These are phyloP conservation scores for Phyllostomus hastatus DNA, from an alignment of 2,113 vertebrate genomes.

Conservation along the genomic window DNA sequence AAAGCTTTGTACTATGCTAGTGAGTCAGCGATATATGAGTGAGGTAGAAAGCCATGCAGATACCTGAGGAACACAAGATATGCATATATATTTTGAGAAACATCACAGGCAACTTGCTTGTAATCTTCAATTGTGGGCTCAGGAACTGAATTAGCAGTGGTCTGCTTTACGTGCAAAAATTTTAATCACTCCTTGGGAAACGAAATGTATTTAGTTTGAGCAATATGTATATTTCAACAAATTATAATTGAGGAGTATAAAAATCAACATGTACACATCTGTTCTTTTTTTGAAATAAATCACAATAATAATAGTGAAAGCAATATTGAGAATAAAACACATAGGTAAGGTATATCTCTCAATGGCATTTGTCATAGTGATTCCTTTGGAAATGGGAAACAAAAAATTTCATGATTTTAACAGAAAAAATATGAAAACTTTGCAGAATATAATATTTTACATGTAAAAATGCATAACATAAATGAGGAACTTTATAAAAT, in stretches of 20 bases:
- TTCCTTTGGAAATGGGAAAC: background rate
- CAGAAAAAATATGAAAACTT: background rate
- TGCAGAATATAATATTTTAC: background rate
- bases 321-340: background rate
- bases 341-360: background rate
- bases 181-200: background rate
- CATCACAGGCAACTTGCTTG: background rate
- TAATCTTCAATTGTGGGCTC: background rate
- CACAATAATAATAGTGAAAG: background rate
- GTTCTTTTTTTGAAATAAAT: background rate
- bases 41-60: background rate
- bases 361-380: background rate
- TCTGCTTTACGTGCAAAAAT: background rate
- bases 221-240: background rate
- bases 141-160: accelerated
- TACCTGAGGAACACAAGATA: background rate
- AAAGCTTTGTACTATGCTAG: background rate
- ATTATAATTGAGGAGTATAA: background rate
- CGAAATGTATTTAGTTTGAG: background rate
- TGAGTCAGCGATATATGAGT: background rate
- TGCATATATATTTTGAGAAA: background rate
- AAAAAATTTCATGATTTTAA: background rate
- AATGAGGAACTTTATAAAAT: background rate
- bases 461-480: background rate
- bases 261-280: background rate